Percentiles rank a stretch among this genome's conserved stretches.
phyloP scores from a whole-genome alignment of 2,888 invertebrate species.

The Tenthredo notha region DNA sequence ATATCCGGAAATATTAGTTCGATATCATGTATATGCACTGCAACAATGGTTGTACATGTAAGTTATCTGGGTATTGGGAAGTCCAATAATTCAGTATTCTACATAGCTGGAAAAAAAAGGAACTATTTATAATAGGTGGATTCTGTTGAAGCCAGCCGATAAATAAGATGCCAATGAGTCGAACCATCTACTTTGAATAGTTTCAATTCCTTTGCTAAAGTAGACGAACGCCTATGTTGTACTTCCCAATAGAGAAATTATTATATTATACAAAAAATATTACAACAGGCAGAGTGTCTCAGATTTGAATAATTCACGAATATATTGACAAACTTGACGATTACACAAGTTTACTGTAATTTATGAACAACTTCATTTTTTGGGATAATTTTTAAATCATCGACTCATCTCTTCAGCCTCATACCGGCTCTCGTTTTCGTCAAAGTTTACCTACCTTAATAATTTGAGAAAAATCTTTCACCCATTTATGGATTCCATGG shows the following conservation, averaged over 20 bases:
- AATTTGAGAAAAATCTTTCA: background rate
- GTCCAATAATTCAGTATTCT: background rate
- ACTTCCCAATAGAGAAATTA: constrained; percentile 19
- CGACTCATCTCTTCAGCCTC: background rate
- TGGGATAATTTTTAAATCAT: background rate
- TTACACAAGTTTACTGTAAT: background rate
- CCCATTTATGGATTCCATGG: background rate
- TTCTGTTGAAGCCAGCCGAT: background rate
- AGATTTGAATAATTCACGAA: constrained; percentile 20
- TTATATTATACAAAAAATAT: constrained; percentile 25
- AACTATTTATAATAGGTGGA: background rate
- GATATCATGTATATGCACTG: constrained; percentile 12
- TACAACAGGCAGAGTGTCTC: constrained; percentile 37
- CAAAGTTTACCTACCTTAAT: background rate
- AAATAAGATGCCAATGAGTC: background rate
- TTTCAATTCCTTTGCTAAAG: background rate
- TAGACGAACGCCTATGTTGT: background rate
- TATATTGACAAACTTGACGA: background rate
- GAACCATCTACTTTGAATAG: constrained; percentile 11
- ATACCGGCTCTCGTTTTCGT: background rate
- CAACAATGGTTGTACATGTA: constrained; percentile 5
- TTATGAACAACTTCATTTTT: background rate
- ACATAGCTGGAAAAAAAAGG: background rate
- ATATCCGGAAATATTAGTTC: constrained; percentile 20
- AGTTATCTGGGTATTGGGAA: constrained; percentile 35